These are phyloP conservation scores for Rhingia campestris DNA, from an alignment of 2,888 invertebrate genomes.

Conservation along the genomic window DNA sequence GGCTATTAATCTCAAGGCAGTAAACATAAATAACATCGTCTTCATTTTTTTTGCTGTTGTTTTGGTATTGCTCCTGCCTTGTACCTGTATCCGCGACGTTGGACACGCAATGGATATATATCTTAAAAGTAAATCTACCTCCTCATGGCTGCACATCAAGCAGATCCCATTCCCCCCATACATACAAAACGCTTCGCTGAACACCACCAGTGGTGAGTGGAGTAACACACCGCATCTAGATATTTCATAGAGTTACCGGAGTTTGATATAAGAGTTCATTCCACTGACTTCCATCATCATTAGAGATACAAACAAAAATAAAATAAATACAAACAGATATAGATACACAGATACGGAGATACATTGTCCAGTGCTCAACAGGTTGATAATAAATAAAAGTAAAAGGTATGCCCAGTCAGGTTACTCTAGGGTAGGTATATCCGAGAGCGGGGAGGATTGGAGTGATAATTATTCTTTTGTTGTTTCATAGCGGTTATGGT, in stretches of 20 bases:
- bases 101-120: constrained; percentile 37
- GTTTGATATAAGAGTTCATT: constrained; percentile 53
- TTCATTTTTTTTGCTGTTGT: neutral
- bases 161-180: constrained; percentile 39
- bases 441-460: neutral
- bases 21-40: constrained; percentile 7
- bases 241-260: constrained; percentile 6
- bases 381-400: constrained; percentile 51
- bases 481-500: constrained; percentile 42
- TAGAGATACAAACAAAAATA: constrained; percentile 20
- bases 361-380: constrained; percentile 37
- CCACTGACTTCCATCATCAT: constrained; percentile 59
- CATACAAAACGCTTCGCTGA: constrained; percentile 48
- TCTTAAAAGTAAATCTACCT: constrained; percentile 37
- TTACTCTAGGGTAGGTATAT: neutral
- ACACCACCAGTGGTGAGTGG: constrained; percentile 2
- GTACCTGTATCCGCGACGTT: constrained; percentile 27
- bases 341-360: neutral
- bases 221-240: constrained; percentile 1
- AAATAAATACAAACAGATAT: neutral
- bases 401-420: constrained; percentile 32
- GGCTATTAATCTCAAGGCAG: constrained; percentile 42
- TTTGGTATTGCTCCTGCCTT: neutral
- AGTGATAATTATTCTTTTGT: constrained; percentile 59
- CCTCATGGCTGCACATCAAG: constrained; percentile 54